Evolutionary conservation across 2,797 vertebrate genomes (phyloP).

Genomic region (Megalops cyprinoides): DNA sequence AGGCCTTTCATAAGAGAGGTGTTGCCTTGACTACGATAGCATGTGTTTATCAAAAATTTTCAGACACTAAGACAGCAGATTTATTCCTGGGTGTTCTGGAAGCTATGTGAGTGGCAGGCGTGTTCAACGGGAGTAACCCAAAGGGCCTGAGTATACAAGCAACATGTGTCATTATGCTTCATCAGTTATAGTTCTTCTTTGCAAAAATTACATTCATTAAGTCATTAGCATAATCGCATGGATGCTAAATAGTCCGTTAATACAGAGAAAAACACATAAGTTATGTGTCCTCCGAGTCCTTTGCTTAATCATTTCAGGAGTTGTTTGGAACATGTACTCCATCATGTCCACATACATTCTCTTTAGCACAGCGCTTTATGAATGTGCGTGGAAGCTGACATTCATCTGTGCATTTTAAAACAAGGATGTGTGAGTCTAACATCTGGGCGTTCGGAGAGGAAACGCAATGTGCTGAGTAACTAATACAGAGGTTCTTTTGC

Average conservation of each 20-base stretch:
- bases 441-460: too few species aligned
- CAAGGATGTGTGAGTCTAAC: not conserved
- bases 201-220: not conserved
- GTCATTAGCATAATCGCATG: not conserved
- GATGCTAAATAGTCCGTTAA: not conserved
- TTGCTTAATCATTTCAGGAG: not conserved
- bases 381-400: not conserved
- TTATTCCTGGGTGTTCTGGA: not conserved
- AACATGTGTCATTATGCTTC: not conserved
- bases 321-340: not conserved
- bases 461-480: not conserved
- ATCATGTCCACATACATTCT: not conserved
- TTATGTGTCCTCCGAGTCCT: not conserved
- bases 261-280: not conserved
- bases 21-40: slow-evolving; percentile 1
- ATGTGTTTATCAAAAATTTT: not conserved
- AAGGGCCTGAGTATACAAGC: not conserved
- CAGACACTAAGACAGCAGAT: not conserved
- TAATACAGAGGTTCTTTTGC: not conserved
- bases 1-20: not conserved
- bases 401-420: not conserved
- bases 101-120: not conserved
- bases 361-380: not conserved
- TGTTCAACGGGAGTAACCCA: not conserved
- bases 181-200: not conserved